Evolutionary conservation across 2,113 vertebrate genomes (phyloP), one percentile per base, ranked within the genome.

Genomic region (Apeltes quadracus): DNA sequence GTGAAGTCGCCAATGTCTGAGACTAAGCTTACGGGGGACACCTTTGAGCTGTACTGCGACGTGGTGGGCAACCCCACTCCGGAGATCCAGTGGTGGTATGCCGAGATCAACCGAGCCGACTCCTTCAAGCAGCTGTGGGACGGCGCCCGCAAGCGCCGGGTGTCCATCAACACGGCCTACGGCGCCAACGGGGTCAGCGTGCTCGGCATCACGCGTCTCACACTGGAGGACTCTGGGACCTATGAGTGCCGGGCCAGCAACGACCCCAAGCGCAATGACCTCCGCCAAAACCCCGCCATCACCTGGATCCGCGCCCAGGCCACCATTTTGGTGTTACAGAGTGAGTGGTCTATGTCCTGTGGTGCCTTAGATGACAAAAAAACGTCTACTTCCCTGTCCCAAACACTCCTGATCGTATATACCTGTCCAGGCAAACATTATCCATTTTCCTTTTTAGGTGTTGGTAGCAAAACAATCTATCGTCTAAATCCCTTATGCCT

Each of bases 1-100:
- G 96, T 98, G 94, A 99, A 98, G 95, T 99, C 97, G 90, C 98
- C 98, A 89, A 96, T 98, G 96, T 99, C 98, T 93, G 97, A 99
- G 94, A 98, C 96, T 92, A 99, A 98, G 90, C 96, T 98, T 89
- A 98, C 97, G 85, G 97, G 97, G 94, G 97, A 99, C 95, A 96
- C 97, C 94, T 98, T 99, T 95, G 97, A 99, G 95, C 96, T 99
- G 94, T 98, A 98, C 97, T 99, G 98, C 95, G 96, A 98, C 82
- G 97, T 99, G 95, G 95, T 97, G 58, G 98, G 98, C 89, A 95
- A 92, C 90, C 98, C 98, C 91, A 96, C 95, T 85, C 98, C 98
- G 80, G 98, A 99, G 95, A 99, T 99, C 97, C 97, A 99, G 94
- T 99, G 98, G 98, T 99, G 98, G 98, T 99, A 98, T 82, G 95